Evolutionary conservation across 2,113 vertebrate genomes (phyloP), one percentile per base, ranked within the genome.

Genomic region (Tylochromis polylepis): DNA sequence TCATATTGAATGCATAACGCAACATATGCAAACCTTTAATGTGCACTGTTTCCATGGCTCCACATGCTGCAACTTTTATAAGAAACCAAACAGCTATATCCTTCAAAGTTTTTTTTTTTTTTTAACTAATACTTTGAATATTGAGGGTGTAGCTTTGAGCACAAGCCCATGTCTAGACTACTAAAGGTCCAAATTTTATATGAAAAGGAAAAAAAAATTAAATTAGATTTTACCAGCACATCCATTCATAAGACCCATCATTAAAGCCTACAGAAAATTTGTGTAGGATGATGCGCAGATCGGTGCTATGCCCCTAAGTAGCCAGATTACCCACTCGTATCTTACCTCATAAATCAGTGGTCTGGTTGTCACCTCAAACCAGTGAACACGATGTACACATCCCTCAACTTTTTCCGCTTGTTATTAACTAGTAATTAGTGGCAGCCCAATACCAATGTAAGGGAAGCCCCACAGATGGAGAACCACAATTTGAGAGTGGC

Each of bases 361-460:
- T 87, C 86, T 93, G 94, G 92, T 94, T 93, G 89, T 93, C 90
- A 91, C 94, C 91, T 95, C 93, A 95, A 93, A 95, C 92, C 90
- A 91, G 85, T 86, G 88, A 95, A 92, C 95, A 96, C 59, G 87
- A 94, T 87, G 87, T 92, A 90, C 84, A 92, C 92, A 87, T 92
- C 55, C 56, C 85, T 85, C 80, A 60, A 91, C 92, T 93, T 92
- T 94, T 94, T 94, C 91, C 85, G 93, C 89, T 91, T 93, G 83
- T 92, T 92, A 93, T 91, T 95, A 92, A 86, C 90, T 82, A 77
- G 87, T 91, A 95, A 95, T 95, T 96, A 96, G 95, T 95, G 95
- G 95, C 95, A 94, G 91, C 90, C 93, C 94, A 89, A 94, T 92
- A 94, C 93, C 92, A 92, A 87, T 88, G 90, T 88, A 94, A 95